phyloP scores from a whole-genome alignment of 2,113 vertebrate genomes.

The Lathamus discolor region DNA sequence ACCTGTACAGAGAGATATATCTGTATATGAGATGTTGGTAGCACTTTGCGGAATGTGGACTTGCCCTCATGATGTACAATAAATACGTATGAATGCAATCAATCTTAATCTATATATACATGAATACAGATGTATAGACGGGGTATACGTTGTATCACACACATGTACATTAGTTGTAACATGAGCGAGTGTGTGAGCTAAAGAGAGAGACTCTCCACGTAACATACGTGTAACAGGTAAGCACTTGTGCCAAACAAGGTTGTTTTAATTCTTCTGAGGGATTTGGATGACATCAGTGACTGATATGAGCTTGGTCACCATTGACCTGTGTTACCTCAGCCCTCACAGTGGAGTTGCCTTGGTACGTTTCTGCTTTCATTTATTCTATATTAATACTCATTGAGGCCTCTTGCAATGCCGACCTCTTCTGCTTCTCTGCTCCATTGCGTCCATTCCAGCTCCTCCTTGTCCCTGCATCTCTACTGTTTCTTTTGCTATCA shows the following conservation, averaged over 20 bases:
- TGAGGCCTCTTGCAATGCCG: conserved; percentile 36
- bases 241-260: conserved; percentile 69
- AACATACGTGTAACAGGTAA: conserved; percentile 57
- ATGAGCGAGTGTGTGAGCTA: conserved; percentile 71
- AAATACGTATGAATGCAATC: conserved; percentile 69
- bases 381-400: not conserved
- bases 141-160: not conserved
- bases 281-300: not conserved
- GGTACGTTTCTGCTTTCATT: conserved; percentile 22
- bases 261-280: conserved; percentile 39
- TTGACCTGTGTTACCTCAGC: not conserved
- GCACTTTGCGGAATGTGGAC: conserved; percentile 77
- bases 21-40: conserved; percentile 68
- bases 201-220: conserved; percentile 63
- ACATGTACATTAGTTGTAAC: not conserved
- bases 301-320: not conserved
- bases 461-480: not conserved
- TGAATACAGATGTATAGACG: conserved; percentile 20
- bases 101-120: conserved; percentile 67
- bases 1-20: conserved; percentile 77
- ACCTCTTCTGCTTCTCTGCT: conserved; percentile 34
- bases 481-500: not conserved
- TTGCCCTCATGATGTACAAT: conserved; percentile 72
- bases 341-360: conserved; percentile 2
- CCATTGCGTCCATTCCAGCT: conserved; percentile 15